Percentiles rank a stretch among this genome's conserved stretches.
These are phyloP conservation scores for Sinella curviseta DNA, from an alignment of 1,140 invertebrate genomes.

Conservation along the genomic window DNA sequence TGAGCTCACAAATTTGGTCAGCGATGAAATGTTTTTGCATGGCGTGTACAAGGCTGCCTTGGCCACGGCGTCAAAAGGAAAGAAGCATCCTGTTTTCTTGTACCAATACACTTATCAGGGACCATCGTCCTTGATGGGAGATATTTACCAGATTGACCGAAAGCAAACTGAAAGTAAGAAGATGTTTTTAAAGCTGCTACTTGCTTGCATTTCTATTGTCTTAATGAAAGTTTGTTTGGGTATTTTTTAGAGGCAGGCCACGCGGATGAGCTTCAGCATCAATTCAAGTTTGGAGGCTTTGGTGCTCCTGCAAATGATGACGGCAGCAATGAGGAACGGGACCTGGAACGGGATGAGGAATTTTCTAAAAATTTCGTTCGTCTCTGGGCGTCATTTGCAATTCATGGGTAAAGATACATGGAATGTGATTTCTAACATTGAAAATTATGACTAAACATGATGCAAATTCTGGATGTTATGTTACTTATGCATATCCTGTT, in stretches of 20 bases:
- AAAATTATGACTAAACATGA: too few relatives aligned
- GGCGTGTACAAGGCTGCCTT: neutral
- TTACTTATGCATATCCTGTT: too few relatives aligned
- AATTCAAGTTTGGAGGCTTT: neutral
- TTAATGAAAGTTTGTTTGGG: too few relatives aligned
- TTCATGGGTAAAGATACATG: conserved; percentile 4
- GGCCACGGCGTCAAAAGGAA: neutral
- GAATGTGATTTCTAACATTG: too few relatives aligned
- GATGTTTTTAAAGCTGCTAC: neutral
- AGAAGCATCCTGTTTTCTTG: neutral
- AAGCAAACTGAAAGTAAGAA: neutral
- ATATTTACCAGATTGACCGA: neutral
- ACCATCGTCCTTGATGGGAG: neutral
- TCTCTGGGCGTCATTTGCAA: neutral
- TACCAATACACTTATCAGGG: neutral
- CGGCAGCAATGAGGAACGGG: neutral
- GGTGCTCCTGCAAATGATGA: neutral
- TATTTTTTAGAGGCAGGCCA: too few relatives aligned
- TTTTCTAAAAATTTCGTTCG: conserved; percentile 15
- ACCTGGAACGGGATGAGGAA: neutral
- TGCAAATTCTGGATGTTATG: too few relatives aligned
- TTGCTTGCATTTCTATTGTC: too few relatives aligned
- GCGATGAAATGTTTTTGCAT: neutral
- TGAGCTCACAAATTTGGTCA: neutral
- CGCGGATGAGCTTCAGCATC: too few relatives aligned